Base-by-base conservation (phyloP, 2,888 invertebrate genomes). In the Nomada lathburiana region DNA sequence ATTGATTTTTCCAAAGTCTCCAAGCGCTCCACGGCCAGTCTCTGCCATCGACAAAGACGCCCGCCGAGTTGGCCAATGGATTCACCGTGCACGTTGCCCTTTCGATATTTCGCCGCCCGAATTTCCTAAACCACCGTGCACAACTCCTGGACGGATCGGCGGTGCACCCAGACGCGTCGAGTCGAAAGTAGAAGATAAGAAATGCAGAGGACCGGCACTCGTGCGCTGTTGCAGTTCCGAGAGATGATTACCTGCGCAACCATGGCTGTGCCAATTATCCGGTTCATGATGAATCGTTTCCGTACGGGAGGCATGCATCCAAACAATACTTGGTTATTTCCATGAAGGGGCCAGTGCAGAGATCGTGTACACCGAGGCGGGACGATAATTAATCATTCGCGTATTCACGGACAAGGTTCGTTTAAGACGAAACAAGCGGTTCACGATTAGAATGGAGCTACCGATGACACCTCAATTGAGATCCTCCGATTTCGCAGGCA, bases 311-410 rank as follows among this genome's bases (percentile, higher is more conserved):
- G 88, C 89, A 85, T 84, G 87, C 89, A 84, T 88, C 89, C 86
- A 87, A 89, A 92, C 92, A 91, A 92, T 92, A 90, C 90, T 89
- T 89, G 83, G 91, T 90, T 92, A 92, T 90, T 91, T 91, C 89
- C 90, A 92, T 91, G 90, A 91, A 89, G 77, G 76, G 71, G 42
- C 44, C 70, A 74, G 81, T 69, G 71, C 76, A 67, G 80, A 80
- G 84, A 84, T 84, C 86, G 86, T 68, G 82, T 16, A 75, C 83
- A 68, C 77, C 67, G 63, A 76, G 83, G 82, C 71, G 82, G 83
- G 77, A 80, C 83, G 68, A 84, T 90, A 86, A 89, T 91, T 89
- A 90, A 90, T 91, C 90, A 90, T 84, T 78, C 74, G 82, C 87
- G 76, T 82, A 85, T 90, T 84, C 85, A 80, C 82, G 80, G 83